Conservation (phyloP, 2,888 invertebrate genomes). For the Chromoteleia sp. region DNA sequence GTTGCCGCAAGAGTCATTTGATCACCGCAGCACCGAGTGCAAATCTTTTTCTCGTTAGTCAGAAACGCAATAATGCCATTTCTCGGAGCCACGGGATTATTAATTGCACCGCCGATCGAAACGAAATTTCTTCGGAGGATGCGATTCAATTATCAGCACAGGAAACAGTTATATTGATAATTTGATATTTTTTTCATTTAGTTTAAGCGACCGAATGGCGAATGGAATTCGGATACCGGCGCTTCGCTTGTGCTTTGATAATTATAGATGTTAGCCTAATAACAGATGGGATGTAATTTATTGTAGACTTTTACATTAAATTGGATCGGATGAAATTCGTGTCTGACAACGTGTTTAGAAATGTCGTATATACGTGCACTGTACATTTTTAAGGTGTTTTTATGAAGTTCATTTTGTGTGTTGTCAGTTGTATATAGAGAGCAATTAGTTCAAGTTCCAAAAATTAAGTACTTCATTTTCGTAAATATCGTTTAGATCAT, state of each 20-base stretch:
- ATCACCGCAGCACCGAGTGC: constrained; percentile 11
- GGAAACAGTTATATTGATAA: constrained; percentile 20
- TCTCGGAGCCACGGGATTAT: constrained; percentile 71
- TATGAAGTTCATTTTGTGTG: no score
- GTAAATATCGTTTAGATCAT: no score
- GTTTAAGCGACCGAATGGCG: background rate
- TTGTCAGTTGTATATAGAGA: no score
- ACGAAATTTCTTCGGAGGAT: background rate
- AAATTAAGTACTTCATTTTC: no score
- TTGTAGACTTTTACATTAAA: background rate
- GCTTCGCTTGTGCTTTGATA: background rate
- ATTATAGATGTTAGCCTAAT: background rate
- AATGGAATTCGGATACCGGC: constrained; percentile 1
- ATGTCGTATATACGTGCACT: no score
- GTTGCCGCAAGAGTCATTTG: constrained; percentile 49
- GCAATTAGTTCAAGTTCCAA: no score
- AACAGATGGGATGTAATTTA: background rate
- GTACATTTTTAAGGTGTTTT: no score
- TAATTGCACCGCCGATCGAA: constrained; percentile 73
- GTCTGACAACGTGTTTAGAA: no score
- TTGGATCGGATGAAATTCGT: background rate
- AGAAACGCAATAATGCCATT: constrained; percentile 71
- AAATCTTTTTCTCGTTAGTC: constrained; percentile 79
- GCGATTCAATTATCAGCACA: background rate
- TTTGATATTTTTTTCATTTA: background rate